These are phyloP conservation scores for Syngnathus rostellatus DNA, from an alignment of 2,797 vertebrate genomes.

Conservation along the genomic window DNA sequence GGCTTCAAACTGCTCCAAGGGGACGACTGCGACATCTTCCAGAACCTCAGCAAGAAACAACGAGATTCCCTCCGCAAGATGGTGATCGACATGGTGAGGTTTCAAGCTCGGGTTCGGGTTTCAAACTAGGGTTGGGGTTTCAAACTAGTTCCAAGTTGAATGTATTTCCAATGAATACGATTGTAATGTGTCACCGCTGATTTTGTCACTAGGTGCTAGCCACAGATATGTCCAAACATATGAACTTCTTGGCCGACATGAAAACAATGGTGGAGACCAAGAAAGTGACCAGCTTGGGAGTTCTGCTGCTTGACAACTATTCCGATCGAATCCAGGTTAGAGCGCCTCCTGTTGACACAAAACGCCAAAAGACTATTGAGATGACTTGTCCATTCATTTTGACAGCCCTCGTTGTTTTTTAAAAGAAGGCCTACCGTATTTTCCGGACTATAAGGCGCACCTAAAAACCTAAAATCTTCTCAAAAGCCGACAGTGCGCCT, in stretches of 20 bases:
- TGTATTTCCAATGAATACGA: not conserved
- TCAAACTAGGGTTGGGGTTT: too few relatives aligned
- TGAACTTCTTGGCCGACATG: conserved; percentile 87
- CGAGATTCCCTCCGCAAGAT: conserved; percentile 82
- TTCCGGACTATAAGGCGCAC: too few relatives aligned
- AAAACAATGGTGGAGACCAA: conserved; percentile 98
- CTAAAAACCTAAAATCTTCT: too few relatives aligned
- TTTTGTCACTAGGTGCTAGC: conserved; percentile 75
- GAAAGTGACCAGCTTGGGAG: conserved; percentile 89
- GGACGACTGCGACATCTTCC: conserved; percentile 88
- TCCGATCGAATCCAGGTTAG: conserved; percentile 88
- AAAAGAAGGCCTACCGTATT: too few relatives aligned
- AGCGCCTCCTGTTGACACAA: not conserved
- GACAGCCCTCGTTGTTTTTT: too few relatives aligned
- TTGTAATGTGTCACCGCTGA: not conserved
- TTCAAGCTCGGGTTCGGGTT: too few relatives aligned
- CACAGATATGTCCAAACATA: conserved; percentile 96
- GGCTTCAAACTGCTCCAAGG: conserved; percentile 91
- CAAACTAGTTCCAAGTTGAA: not conserved
- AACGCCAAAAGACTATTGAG: not conserved
- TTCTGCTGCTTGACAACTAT: conserved; percentile 90
- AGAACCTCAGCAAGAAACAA: conserved; percentile 84
- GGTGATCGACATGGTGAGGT: conserved; percentile 87
- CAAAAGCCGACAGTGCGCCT: too few relatives aligned
- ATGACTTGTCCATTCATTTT: too few relatives aligned